Evolutionary conservation across 2,797 vertebrate genomes (phyloP).

Genomic region (Limosa lapponica): DNA sequence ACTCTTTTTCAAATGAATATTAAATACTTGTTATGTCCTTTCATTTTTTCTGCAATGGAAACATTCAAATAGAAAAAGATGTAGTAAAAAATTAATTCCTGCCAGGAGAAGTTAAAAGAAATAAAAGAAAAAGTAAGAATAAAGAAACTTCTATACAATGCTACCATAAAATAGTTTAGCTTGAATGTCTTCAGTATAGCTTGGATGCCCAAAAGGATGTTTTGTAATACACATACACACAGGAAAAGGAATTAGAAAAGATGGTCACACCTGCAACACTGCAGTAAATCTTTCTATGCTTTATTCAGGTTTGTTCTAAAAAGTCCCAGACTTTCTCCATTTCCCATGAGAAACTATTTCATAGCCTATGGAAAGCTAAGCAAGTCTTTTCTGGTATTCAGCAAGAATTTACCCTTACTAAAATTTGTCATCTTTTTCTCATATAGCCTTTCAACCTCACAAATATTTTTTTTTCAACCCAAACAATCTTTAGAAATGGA

Average conservation of each 20-base stretch:
- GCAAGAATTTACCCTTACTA: neutral
- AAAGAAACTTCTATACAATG: neutral
- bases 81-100: neutral
- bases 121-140: neutral
- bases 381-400: neutral
- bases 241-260: neutral
- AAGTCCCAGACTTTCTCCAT: neutral
- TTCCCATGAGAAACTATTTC: neutral
- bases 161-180: neutral
- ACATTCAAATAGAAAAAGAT: neutral
- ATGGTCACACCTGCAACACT: neutral
- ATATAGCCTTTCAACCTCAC: neutral
- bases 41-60: neutral
- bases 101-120: neutral
- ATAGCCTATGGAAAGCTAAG: neutral
- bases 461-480: neutral
- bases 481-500: neutral
- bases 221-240: neutral
- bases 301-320: neutral
- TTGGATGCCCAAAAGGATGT: neutral
- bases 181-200: neutral
- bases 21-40: neutral
- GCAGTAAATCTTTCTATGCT: neutral
- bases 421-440: slow-evolving; percentile 3
- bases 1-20: rapidly evolving